Evolutionary conservation across 2,113 vertebrate genomes (phyloP), one percentile per base, ranked within the genome.

Genomic region (Petrocephalus zakoni): DNA sequence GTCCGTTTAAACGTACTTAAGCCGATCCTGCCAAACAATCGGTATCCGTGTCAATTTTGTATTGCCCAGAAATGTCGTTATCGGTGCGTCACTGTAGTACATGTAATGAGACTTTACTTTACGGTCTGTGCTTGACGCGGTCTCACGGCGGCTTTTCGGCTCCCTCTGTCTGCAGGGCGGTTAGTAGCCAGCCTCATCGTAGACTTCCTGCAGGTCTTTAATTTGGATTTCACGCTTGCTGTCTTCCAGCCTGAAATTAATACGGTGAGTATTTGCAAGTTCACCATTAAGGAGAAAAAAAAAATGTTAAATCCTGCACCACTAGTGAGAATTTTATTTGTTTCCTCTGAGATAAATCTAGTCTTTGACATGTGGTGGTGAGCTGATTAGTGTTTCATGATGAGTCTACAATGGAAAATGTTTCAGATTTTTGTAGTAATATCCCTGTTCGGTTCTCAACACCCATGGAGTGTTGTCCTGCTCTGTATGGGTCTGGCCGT

Each of bases 171-270:
- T 88, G 22, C 93, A 99, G 97, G 98, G 89, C 96, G 96, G 8
- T 93, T 98, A 88, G 97, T 96, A 52, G 96, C 96, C 37, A 94
- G 96, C 93, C 97, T 99, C 21, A 95, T 99, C 42, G 91, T 96
- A 34, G 98, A 99, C 93, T 99, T 99, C 92, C 96, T 99, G 58
- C 97, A 96, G 10, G 97, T 98, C 91, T 99, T 98, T 90, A 96
- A 97, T 89, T 95, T 99, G 89, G 97, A 99, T 94, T 99, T 99
- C 93, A 99, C 97, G 0, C 92, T 98, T 75, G 96, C 98, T 0
- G 98, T 99, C 72, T 99, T 99, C 91, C 97, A 98, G 83, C 97
- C 98, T 1, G 98, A 99, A 95, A 96, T 97, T 75, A 97, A 96
- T 95, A 95, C 95, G 68, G 97, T 98, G 95, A 95, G 96, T 88